phyloP scores from a whole-genome alignment of 2,888 invertebrate genomes.

The Philereme transversata region DNA sequence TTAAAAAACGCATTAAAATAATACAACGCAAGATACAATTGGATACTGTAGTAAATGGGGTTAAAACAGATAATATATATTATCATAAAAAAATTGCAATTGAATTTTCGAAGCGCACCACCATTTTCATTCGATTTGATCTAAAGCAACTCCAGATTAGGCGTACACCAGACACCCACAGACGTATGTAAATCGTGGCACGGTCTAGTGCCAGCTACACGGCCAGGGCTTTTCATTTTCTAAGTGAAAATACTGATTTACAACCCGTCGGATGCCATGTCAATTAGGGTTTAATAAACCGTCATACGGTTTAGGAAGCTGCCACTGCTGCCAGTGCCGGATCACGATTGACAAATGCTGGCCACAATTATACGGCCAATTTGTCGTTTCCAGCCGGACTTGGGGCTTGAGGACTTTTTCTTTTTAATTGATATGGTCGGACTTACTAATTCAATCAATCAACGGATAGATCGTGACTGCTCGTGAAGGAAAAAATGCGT shows the following conservation, averaged over 20 bases:
- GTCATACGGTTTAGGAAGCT: slow-evolving; percentile 47
- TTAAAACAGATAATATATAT: no score
- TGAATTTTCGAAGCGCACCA: no score
- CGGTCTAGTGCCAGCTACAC: slow-evolving; percentile 36
- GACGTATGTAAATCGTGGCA: slow-evolving; percentile 51
- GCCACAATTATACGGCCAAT: slow-evolving; percentile 37
- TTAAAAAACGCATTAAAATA: no score
- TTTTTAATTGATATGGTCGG: slow-evolving; percentile 20
- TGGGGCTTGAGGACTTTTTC: slow-evolving; percentile 8
- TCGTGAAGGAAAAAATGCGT: no score
- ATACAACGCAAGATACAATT: no score
- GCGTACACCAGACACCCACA: slow-evolving; percentile 37
- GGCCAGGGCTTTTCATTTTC: slow-evolving; percentile 53
- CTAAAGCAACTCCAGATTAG: slow-evolving; percentile 14
- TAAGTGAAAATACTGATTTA: slow-evolving; percentile 61
- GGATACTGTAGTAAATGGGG: no score
- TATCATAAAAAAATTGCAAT: no score
- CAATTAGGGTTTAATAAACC: slow-evolving; percentile 52
- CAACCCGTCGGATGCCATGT: slow-evolving; percentile 52
- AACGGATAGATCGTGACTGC: background rate
- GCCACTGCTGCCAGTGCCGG: slow-evolving; percentile 14
- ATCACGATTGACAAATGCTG: slow-evolving; percentile 46
- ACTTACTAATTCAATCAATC: slow-evolving; percentile 5
- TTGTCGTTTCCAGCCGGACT: slow-evolving; percentile 12
- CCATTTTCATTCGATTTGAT: background rate